phyloP scores from a whole-genome alignment of 1,140 invertebrate species.

The Drosophila nikananu region DNA sequence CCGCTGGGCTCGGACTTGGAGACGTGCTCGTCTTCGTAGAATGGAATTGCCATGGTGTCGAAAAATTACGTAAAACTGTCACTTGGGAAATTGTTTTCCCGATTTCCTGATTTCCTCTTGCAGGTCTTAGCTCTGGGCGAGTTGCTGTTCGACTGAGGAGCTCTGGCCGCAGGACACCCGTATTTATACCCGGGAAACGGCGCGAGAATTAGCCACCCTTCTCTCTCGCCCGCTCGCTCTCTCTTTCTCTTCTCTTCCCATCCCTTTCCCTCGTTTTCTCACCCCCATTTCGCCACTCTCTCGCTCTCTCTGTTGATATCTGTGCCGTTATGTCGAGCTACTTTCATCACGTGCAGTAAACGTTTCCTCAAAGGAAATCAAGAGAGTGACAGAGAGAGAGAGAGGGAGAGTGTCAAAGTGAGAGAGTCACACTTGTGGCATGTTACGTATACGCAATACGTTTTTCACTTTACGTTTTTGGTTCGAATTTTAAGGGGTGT shows the following conservation, averaged over 20 bases:
- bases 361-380: slow-evolving; percentile 43
- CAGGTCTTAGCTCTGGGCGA: slow-evolving; percentile 35
- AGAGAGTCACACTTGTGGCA: slow-evolving; percentile 75
- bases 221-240: slow-evolving; percentile 21
- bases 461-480: slow-evolving; percentile 13
- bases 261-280: slow-evolving; percentile 11
- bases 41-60: slow-evolving; percentile 72
- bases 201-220: slow-evolving; percentile 39
- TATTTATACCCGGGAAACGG: slow-evolving; percentile 79
- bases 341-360: slow-evolving; percentile 74
- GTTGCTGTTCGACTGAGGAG: slow-evolving; percentile 65
- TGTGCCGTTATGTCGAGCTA: slow-evolving; percentile 67
- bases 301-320: slow-evolving; percentile 26
- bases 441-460: slow-evolving; percentile 51
- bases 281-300: slow-evolving; percentile 4
- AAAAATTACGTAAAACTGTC: slow-evolving; percentile 53
- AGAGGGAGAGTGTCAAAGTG: slow-evolving; percentile 1
- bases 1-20: slow-evolving; percentile 44
- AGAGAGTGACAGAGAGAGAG: not conserved
- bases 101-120: slow-evolving; percentile 11
- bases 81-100: slow-evolving; percentile 14
- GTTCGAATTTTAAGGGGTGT: slow-evolving; percentile 28
- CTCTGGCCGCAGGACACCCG: slow-evolving; percentile 39
- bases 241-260: not conserved
- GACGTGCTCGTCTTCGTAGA: slow-evolving; percentile 67